Evolutionary conservation across 2,113 vertebrate genomes (phyloP).

Genomic region (Syrrhaptes paradoxus): DNA sequence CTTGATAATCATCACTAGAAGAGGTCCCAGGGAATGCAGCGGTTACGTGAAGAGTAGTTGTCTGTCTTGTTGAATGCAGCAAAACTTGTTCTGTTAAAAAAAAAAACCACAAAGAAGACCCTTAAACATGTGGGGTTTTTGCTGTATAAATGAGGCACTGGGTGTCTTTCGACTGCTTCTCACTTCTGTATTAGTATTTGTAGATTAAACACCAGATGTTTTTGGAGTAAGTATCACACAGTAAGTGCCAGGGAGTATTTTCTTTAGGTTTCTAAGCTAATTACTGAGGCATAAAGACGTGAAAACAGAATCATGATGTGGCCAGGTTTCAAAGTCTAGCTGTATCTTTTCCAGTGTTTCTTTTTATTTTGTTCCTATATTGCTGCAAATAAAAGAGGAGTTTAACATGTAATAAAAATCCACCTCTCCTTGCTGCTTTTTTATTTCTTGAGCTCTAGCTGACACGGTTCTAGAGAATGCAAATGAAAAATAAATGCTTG

Average conservation of each 20-base stretch:
- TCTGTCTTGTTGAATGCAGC: neutral
- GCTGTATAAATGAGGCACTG: neutral
- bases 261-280: neutral
- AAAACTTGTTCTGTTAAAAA: neutral
- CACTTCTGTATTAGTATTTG: neutral
- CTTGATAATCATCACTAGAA: neutral
- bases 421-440: neutral
- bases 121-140: neutral
- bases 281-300: neutral
- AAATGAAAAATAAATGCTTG: neutral
- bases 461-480: neutral
- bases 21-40: neutral
- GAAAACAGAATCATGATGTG: neutral
- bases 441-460: neutral
- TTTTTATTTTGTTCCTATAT: neutral
- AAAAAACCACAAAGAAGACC: neutral
- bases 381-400: neutral
- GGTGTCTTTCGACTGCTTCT: neutral
- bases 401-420: neutral
- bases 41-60: neutral
- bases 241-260: slow-evolving; percentile 1
- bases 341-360: neutral
- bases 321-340: neutral
- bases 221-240: neutral
- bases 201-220: neutral